Percentiles rank a stretch among this genome's conserved stretches.
Conservation (phyloP, 1,140 invertebrate species). For the Adoxophyes honmai region DNA sequence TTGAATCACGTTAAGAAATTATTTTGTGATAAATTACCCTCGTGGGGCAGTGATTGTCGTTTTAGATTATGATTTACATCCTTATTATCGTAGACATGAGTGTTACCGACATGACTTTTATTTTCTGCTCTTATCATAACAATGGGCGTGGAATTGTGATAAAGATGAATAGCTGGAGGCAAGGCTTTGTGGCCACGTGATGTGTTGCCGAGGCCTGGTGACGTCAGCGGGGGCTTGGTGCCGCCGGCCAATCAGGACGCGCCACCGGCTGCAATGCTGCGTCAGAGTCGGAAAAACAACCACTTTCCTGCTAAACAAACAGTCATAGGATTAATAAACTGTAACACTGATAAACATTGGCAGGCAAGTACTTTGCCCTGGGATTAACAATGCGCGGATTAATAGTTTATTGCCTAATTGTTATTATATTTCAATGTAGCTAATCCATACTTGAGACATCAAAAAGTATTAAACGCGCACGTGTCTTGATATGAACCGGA, state of each 20-base stretch:
- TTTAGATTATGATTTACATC: no score
- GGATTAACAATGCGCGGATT: not conserved
- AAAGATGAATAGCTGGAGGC: not conserved
- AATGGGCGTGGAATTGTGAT: not conserved
- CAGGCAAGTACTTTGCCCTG: not conserved
- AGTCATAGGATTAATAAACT: constrained; percentile 12
- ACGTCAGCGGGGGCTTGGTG: constrained; percentile 58
- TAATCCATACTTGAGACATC: no score
- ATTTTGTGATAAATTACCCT: no score
- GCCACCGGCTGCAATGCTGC: constrained; percentile 32
- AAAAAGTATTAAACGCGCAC: no score
- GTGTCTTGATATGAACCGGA: no score
- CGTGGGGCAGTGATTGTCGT: no score
- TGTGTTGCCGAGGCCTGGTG: constrained; percentile 29
- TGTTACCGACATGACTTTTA: not conserved
- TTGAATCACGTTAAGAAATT: no score
- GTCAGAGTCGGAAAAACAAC: constrained; percentile 39
- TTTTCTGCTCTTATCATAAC: not conserved
- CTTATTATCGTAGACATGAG: not conserved
- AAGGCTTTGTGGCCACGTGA: constrained; percentile 30
- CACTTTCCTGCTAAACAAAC: constrained; percentile 23
- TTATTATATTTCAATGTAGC: no score
- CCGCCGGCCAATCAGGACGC: constrained; percentile 44
- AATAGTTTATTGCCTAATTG: not conserved
- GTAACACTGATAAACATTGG: constrained; percentile 3